A percentile compares a stretch with the other conserved stretches of the same genome.
These are phyloP conservation scores for Lumbricus terrestris DNA, from an alignment of 2,888 invertebrate species.

Conservation along the genomic window DNA sequence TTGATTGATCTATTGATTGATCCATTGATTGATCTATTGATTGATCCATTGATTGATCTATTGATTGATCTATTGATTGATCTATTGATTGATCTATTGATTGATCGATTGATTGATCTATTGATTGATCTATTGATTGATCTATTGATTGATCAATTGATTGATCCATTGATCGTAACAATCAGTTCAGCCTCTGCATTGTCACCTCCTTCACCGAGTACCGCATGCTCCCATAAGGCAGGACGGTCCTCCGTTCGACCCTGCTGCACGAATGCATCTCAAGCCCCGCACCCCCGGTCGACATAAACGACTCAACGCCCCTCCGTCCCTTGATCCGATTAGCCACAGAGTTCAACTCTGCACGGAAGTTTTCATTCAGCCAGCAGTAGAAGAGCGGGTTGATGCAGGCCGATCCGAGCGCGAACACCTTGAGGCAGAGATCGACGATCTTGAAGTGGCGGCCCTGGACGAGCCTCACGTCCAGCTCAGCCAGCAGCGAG, in stretches of 20 bases:
- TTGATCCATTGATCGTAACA: not conserved
- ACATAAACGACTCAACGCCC: not conserved
- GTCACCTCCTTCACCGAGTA: not conserved
- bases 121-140: too few species aligned
- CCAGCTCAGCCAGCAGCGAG: conserved; percentile 47
- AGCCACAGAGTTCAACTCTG: conserved; percentile 69
- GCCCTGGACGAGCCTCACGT: conserved; percentile 42
- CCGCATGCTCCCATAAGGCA: not conserved
- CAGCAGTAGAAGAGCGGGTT: conserved; percentile 89
- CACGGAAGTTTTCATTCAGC: conserved; percentile 88
- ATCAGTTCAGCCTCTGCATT: not conserved
- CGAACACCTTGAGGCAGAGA: conserved; percentile 51
- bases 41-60: not conserved
- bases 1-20: too few species aligned
- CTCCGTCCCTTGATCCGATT: conserved; percentile 41
- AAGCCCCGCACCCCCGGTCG: not conserved
- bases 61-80: too few species aligned
- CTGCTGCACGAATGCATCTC: not conserved
- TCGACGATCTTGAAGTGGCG: conserved; percentile 50
- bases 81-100: too few species aligned
- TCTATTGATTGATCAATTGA: too few species aligned
- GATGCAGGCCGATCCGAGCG: conserved; percentile 84
- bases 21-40: too few species aligned
- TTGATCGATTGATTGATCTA: too few species aligned
- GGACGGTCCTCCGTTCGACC: not conserved